Evolutionary conservation across 2,797 vertebrate genomes (phyloP), one percentile per base, ranked within the genome.

Genomic region (Enteromius thamalakanensis): DNA sequence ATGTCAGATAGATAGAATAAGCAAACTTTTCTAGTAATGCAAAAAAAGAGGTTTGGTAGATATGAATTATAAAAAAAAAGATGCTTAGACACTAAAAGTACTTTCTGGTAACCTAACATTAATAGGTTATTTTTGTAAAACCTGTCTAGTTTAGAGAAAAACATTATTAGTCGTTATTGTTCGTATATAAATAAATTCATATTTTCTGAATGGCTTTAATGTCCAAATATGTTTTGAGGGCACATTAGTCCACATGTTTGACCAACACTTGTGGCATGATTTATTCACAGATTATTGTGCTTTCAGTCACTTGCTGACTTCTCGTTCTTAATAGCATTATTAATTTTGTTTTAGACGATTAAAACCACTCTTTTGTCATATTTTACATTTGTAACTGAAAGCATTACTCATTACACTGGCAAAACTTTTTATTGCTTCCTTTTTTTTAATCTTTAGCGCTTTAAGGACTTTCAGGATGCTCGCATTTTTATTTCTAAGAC

Each of bases 271-370:
- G 51, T n/a, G 26, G 26, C 19, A 6, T 10, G 29, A 49, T 64
- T 74, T 81, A 6, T 47, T 53, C 53, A 34, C 68, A 80, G 14
- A 60, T 58, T 58, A 37, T 74, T 71, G 21, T 49, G 21, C 72
- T 47, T 47, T 14, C 45, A 47, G 12, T 14, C 12, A 47, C 69
- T 64, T 34, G 29, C 53, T 72, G 26, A 81, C 55, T 23, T 72
- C 19, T 71, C 1, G 6, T 72, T 70, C 37, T 62, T 47, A 60
- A 72, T 8, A 81, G 9, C 55, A 64, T 74, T 72, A 64, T 74
- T 49, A n/a, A 29, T 78, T 64, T 81, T 26, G 55, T 74, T 74
- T 74, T 64, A 26, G 64, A 51, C 51, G 42, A 74, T 81, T 64
- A 64, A 74, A 74, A 29, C 55, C 14, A 74, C 49, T 51, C 29